Conservation (phyloP, 2,113 vertebrate species). For the Galeopterus variegatus region DNA sequence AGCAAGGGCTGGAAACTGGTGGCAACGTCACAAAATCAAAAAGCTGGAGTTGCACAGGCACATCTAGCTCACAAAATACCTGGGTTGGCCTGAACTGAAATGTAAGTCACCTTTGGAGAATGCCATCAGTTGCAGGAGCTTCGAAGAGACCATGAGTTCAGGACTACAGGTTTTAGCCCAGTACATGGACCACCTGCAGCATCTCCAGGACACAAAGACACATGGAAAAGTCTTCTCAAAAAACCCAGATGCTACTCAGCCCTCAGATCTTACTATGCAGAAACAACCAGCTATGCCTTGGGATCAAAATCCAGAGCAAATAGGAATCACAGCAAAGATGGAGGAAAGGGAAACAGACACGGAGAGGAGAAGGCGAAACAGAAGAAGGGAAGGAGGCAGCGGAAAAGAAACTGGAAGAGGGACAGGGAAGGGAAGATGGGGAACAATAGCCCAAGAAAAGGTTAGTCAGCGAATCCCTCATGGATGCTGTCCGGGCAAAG, state of each 20-base stretch:
- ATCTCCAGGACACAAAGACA: too few species aligned
- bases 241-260: too few species aligned
- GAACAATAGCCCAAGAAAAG: background rate
- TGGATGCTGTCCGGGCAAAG: conserved; percentile 22
- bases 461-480: conserved; percentile 10
- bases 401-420: background rate
- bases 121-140: background rate
- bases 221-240: too few species aligned
- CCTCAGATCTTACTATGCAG: too few species aligned
- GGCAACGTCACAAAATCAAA: background rate
- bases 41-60: background rate
- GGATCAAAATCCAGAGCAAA: background rate
- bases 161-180: too few species aligned
- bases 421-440: background rate
- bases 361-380: background rate
- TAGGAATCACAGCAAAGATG: background rate
- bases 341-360: background rate
- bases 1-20: background rate
- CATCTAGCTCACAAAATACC: background rate
- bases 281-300: background rate
- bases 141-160: background rate
- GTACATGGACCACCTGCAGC: too few species aligned
- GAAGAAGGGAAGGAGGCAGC: background rate
- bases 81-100: background rate
- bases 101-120: background rate